Evolutionary conservation across 1,140 invertebrate species (phyloP), one percentile per base, ranked within the genome.

Genomic region (Pinna nobilis): DNA sequence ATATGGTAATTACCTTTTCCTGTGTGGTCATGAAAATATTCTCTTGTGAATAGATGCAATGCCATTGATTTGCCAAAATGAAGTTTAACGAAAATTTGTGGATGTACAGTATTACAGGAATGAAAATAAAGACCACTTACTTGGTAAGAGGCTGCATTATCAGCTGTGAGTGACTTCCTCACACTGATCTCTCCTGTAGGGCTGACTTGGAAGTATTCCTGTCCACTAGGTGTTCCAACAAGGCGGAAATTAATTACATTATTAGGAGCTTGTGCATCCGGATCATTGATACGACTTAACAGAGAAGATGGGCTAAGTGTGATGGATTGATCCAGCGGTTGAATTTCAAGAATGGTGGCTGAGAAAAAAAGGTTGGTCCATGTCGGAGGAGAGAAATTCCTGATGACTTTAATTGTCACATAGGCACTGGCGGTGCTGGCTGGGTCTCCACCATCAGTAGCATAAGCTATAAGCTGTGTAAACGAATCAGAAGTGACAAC

Each of bases 201-300:
- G 41, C 75, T 63, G 11, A 85, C 64, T 7, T 74, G 55, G 77
- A 85, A 85, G 64, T 75, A 79, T 20, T 76, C 41, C n/a, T 63
- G 59, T 0, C 76, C 74, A 55, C 37, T 49, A n/a, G 64, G 7
- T 69, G 80, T 69, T 4, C 77, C 76, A 23, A 66, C 65, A 39
- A 85, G 57, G 20, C 67, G 30, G 53, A 78, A 86, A 55, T 70
- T 76, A 11, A 84, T 60, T 23, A 57, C 50, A 49, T 83, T 83
- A 35, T 78, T 74, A 25, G 84, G 81, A 51, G 75, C 53, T 65
- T 78, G 61, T 2, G 64, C 59, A 69, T 69, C 76, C 18, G 18
- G 9, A 65, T 70, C 63, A 28, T 1, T 39, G 15, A 72, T 53
- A 23, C 28, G 60, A 33, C 35, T 53, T 9, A 18, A 3, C n/a